Evolutionary conservation across 92 coral and sea anemone species (phyloP).

Genomic region (Palythoa caribaeorum): DNA sequence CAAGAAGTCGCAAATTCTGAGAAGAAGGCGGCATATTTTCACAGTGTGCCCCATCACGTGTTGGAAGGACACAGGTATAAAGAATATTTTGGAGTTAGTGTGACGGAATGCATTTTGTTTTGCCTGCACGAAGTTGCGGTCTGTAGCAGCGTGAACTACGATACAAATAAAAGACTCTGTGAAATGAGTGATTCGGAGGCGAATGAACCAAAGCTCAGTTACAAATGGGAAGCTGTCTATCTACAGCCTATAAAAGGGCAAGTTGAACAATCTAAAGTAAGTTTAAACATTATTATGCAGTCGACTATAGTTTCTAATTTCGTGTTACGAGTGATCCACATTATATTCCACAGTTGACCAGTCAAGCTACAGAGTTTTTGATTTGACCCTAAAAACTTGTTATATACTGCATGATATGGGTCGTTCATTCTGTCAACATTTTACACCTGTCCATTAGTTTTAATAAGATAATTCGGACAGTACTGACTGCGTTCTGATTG

Average conservation of each 20-base stretch:
- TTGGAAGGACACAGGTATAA: background rate
- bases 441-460: too few species aligned
- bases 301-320: too few species aligned
- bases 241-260: background rate
- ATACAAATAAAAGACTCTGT: background rate
- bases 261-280: background rate
- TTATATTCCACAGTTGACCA: too few species aligned
- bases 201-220: background rate
- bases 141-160: background rate
- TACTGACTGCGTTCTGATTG: too few species aligned
- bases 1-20: background rate
- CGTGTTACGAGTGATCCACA: too few species aligned
- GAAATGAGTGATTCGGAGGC: background rate
- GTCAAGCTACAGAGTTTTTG: too few species aligned
- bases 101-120: background rate
- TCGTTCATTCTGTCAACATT: too few species aligned
- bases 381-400: too few species aligned
- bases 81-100: background rate
- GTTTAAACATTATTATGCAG: background rate
- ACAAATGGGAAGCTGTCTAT: background rate
- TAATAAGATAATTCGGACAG: too few species aligned
- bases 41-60: background rate
- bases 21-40: background rate
- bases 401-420: too few species aligned
- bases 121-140: background rate